Conservation (phyloP, 2,797 vertebrate species). For the Anisognathus igniventris region DNA sequence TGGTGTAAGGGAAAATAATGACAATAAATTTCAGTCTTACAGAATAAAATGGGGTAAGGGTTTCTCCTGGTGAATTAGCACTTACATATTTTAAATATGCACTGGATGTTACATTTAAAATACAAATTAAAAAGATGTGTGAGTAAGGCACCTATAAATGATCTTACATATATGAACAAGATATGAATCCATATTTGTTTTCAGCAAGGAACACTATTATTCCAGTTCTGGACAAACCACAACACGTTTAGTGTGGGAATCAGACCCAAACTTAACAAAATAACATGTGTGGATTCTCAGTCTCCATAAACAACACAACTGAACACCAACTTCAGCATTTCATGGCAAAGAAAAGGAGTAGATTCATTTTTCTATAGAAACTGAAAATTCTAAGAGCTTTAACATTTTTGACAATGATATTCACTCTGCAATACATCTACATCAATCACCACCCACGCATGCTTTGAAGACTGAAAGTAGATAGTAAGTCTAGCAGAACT, state of each 20-base stretch:
- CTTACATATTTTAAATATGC: background rate
- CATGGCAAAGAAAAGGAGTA: background rate
- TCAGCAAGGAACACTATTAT: background rate
- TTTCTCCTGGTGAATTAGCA: background rate
- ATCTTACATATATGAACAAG: background rate
- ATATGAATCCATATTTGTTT: background rate
- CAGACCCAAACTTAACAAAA: background rate
- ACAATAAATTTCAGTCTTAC: background rate
- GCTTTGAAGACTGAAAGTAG: slow-evolving; percentile 47
- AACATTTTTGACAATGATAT: slow-evolving; percentile 26
- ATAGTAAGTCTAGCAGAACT: slow-evolving; percentile 49
- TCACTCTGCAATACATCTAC: slow-evolving; percentile 11
- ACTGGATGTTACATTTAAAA: background rate
- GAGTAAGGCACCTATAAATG: background rate
- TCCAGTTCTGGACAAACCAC: background rate
- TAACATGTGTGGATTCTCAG: background rate
- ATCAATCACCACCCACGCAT: slow-evolving; percentile 39
- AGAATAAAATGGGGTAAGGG: background rate
- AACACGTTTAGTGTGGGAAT: background rate
- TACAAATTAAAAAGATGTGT: background rate
- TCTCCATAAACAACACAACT: background rate
- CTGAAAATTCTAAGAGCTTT: background rate
- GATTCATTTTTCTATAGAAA: slow-evolving; percentile 10
- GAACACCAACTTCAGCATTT: background rate
- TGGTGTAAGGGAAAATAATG: background rate